Percentiles rank a stretch among this genome's conserved stretches.
Conservation (phyloP, 2,888 invertebrate genomes). For the Sialis lutaria region DNA sequence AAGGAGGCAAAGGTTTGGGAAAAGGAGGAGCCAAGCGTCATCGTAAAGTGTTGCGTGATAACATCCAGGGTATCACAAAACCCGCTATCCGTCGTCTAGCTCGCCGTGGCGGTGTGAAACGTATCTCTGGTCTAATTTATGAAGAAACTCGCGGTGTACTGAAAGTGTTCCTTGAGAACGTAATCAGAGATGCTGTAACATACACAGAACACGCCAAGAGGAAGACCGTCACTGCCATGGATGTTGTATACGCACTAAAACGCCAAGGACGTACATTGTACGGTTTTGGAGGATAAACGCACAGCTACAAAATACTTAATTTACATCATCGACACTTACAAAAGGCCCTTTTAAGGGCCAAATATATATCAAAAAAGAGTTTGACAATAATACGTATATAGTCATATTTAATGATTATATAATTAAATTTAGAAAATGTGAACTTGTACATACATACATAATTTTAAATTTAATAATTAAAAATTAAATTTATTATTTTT, state of each 20-base stretch:
- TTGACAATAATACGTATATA: neutral
- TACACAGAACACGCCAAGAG: slow-evolving; percentile 78
- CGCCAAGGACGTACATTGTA: slow-evolving; percentile 67
- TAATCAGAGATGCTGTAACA: slow-evolving; percentile 70
- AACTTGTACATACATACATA: too few relatives aligned
- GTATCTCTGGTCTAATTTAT: slow-evolving; percentile 17
- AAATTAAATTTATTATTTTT: too few relatives aligned
- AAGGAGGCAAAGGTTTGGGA: slow-evolving; percentile 31
- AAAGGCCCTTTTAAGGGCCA: too few relatives aligned
- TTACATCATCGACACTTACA: too few relatives aligned
- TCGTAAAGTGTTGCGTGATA: slow-evolving; percentile 61
- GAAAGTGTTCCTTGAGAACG: slow-evolving; percentile 60
- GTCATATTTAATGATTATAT: too few relatives aligned
- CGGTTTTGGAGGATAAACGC: slow-evolving; percentile 32
- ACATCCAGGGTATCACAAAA: slow-evolving; percentile 65
- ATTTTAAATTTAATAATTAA: too few relatives aligned
- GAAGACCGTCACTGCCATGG: slow-evolving; percentile 80
- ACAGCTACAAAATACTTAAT: too few relatives aligned
- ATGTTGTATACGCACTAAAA: slow-evolving; percentile 73
- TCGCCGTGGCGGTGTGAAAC: slow-evolving; percentile 32
- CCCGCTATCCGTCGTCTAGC: slow-evolving; percentile 63
- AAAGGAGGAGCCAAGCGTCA: slow-evolving; percentile 73
- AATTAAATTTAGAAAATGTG: too few relatives aligned
- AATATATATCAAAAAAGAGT: too few relatives aligned
- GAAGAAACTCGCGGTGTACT: slow-evolving; percentile 14